Base-by-base conservation (phyloP, 2,113 vertebrate species). In the Ictidomys tridecemlineatus region DNA sequence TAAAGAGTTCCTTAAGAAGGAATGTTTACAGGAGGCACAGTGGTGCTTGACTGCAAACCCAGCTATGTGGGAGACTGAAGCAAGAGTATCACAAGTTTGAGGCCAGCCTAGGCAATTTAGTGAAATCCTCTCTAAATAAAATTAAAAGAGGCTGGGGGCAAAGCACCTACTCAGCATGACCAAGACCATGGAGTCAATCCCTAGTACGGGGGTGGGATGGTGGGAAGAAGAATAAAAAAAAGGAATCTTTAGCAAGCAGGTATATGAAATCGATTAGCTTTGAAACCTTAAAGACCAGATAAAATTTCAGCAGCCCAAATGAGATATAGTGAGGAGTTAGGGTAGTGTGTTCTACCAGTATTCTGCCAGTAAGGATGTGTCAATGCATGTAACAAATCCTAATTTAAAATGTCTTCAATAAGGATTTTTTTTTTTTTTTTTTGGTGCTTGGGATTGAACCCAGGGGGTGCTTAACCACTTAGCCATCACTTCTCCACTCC, bases 231-330 rank as follows among this genome's bases (percentile, higher is more conserved):
- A 53, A 22, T 20, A 2, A 58, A 63, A 6, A 37, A 56, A 80
- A 80, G 51, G 51, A 70, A 82, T 32, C 82, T 93, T n/a, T 93
- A n/a, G 30, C n/a, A 63, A 63, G 26, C 20, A 70, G 32, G 32
- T 58, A 30, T 80, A 80, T 89, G 61, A 76, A 88, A 67, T 94
- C 74, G 67, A 83, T 85, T 85, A 88, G n/a, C 10, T 85, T 34
- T 58, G 67, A 85, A 94, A 42, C 4, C 37, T 58, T 22, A 85
- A 61, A 90, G 72, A 79, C 32, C n/a, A 58, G 28, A 77, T 8
- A 80, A 37, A 39, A 53, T 63, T 83, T 28, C 78, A 93, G n/a
- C 37, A 72, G 58, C 67, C 10, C 65, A 96, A 32, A 61, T 69
- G 85, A 94, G 53, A 96, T 58, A 63, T 24, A 67, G 70, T 56